Base-by-base conservation (phyloP, 2,797 vertebrate genomes). In the Syngnathus acus region DNA sequence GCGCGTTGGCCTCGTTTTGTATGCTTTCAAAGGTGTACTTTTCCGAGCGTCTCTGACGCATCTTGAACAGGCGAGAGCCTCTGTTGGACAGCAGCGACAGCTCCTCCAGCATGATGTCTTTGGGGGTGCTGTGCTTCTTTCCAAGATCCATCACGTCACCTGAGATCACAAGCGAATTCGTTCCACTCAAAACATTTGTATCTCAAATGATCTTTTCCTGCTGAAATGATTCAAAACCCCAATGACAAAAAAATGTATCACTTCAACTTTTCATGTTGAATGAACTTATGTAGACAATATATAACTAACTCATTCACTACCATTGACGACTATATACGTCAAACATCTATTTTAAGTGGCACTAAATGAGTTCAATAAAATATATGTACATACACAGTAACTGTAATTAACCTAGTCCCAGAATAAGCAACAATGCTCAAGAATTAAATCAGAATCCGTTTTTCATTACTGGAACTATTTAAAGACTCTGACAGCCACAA, bases 91-190 rank as follows among this genome's bases (percentile, higher is more conserved):
- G 91, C 38, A 95, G 89, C 0, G 97, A 98, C 50, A 99, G 70
- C 76, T 99, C 97, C 84, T 99, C 97, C 82, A 98, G 79, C 97
- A 99, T 99, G 77, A 99, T 98, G 78, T 99, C 97, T 86, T 93
- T 94, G 14, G 96, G 96, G 0, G 90, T 91, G 84, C 94, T 94
- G 77, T 95, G 92, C 84, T 99, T 99, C 83, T 96, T 98, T 1
- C 97, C 97, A 0, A 98, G 92, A 83, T 98, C 92, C 86, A 98
- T 91, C 66, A 78, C 82, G 64, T 92, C 87, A 58, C 85, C 91
- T 91, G 74, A 26, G 5, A 38, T 58, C 32, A 19, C 54, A 55
- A 39, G 37, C 19, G 62, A 55, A 37, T 26, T 26, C 23, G 23
- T 26, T 26, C 23, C 16, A 47, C 45, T 47, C 45, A 47, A 47